Base-by-base conservation (phyloP, 2,113 vertebrate species). In the Spea bombifrons region DNA sequence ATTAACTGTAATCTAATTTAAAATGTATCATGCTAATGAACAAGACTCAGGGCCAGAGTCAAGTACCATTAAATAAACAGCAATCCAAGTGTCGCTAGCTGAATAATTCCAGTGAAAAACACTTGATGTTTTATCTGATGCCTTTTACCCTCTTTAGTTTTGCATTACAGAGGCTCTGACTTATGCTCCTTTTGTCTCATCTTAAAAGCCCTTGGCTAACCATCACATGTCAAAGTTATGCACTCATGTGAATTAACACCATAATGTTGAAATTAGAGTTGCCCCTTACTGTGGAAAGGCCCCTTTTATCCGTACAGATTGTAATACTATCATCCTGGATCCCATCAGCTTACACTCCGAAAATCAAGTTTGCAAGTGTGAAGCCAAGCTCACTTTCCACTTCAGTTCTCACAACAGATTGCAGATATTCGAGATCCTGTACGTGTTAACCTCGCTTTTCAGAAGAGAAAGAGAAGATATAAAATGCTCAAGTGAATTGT, bases 241-340 rank as follows among this genome's bases (percentile, higher is more conserved):
- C 52, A 7, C 53, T 65, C 45, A 65, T 16, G 3, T 74, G 10
- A 43, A 7, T 67, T 52, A n/a, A 66, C 70, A 65, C 61, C 64
- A 67, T 80, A 53, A 55, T 50, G 46, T 43, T 80, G 71, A 66
- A 74, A 68, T 68, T 44, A 74, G 67, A 61, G 52, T 47, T 72
- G 43, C 64, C 64, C n/a, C 71, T 68, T 68, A 63, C 71, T 80
- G 71, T 80, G 78, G 30, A 80, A 68, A 74, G 52, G 61, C 15
- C 63, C 59, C 63, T 48, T 66, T 50, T 61, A 50, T 59, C 70
- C 78, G n/a, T 49, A 13, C 61, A 43, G 44, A 73, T 6, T 57
- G 45, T 68, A 80, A 80, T 53, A 47, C 61, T 79, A 79, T 73
- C 77, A 79, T 73, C 77, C 77, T 79, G 77, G 15, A n/a, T 79